phyloP scores from a whole-genome alignment of 64 coral and sea anemone species.

The Dendronephthya gigantea region DNA sequence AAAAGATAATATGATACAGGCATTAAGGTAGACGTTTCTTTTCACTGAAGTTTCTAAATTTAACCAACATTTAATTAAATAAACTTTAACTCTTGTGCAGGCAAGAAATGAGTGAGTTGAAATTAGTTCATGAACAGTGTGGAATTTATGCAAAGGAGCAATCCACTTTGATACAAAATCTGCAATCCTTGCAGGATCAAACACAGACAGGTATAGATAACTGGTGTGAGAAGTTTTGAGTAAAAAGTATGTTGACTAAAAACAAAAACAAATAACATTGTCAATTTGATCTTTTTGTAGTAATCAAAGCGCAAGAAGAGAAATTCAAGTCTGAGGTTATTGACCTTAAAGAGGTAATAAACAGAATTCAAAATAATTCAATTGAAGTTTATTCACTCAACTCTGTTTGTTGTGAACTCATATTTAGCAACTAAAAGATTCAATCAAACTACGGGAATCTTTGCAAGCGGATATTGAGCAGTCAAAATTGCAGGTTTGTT shows the following conservation, averaged over 20 bases:
- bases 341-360: conserved; percentile 2
- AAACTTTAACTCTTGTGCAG: neutral
- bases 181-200: neutral
- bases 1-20: neutral
- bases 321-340: neutral
- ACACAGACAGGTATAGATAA: neutral
- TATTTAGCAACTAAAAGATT: neutral
- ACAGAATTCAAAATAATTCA: neutral
- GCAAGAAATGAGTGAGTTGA: neutral
- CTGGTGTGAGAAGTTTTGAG: neutral
- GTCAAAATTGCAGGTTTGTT: neutral
- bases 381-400: too few species aligned
- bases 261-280: too few species aligned
- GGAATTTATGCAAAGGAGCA: neutral
- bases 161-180: neutral
- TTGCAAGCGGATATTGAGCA: neutral
- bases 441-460: neutral
- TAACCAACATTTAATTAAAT: neutral
- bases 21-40: neutral
- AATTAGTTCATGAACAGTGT: neutral
- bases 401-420: neutral
- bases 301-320: neutral
- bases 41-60: neutral
- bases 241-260: too few species aligned
- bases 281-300: neutral